Evolutionary conservation across 2,797 vertebrate genomes (phyloP).

Genomic region (Mus spretus): DNA sequence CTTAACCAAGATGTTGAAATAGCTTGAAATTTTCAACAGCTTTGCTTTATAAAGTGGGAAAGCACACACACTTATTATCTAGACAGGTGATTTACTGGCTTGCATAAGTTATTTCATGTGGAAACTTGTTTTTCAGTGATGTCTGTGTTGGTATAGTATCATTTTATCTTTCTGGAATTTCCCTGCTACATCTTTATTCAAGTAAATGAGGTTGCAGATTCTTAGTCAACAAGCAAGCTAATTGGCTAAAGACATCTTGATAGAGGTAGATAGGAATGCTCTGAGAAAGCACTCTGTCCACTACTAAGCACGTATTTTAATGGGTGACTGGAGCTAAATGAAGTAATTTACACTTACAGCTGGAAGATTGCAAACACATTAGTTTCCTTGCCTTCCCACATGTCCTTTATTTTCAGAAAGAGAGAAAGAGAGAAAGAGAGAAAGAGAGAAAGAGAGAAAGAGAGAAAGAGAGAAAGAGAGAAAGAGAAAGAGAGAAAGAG

Average conservation of each 20-base stretch:
- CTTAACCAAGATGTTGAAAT: slow-evolving; percentile 3
- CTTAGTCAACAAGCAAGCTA: slow-evolving; percentile 65
- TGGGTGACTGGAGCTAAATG: slow-evolving; percentile 53
- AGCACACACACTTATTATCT: not conserved
- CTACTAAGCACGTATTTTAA: slow-evolving; percentile 17
- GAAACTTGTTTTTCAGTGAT: not conserved
- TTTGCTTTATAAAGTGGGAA: not conserved
- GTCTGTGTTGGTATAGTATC: not conserved
- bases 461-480: no score
- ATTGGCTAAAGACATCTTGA: slow-evolving; percentile 59
- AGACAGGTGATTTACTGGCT: not conserved
- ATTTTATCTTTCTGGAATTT: slow-evolving; percentile 1
- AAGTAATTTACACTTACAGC: slow-evolving; percentile 1
- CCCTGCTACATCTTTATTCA: slow-evolving; percentile 58
- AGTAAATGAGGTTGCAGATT: slow-evolving; percentile 25
- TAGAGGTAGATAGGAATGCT: not conserved
- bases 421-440: not conserved
- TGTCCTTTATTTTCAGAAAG: slow-evolving; percentile 12
- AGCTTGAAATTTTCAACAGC: not conserved
- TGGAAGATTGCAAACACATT: not conserved
- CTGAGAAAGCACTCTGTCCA: slow-evolving; percentile 13
- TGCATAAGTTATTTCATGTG: not conserved
- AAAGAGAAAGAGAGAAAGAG: no score
- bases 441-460: no score
- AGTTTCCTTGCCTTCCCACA: slow-evolving; percentile 3